Percentiles rank a stretch among this genome's conserved stretches.
phyloP scores from a whole-genome alignment of 1,140 invertebrate genomes.

The Trypoxylus dichotomus region DNA sequence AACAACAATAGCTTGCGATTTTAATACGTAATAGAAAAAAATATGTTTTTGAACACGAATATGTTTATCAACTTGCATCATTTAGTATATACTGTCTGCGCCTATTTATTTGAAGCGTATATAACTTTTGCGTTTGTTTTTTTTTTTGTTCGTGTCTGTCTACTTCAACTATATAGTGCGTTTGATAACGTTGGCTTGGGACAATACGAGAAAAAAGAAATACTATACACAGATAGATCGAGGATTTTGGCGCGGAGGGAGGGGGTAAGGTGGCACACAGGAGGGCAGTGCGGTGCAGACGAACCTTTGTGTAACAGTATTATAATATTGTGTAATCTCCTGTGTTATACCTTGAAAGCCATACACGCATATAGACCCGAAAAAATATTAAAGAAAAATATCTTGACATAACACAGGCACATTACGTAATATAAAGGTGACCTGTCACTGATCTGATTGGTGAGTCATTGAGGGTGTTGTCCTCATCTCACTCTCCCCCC shows the following conservation, averaged over 20 bases:
- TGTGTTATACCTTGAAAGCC: neutral
- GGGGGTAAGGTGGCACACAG: neutral
- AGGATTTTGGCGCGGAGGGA: neutral
- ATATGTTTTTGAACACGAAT: neutral
- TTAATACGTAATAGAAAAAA: neutral
- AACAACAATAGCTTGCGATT: neutral
- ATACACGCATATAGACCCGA: neutral
- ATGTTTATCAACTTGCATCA: neutral
- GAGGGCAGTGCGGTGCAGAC: neutral
- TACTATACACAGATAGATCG: neutral
- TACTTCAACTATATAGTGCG: neutral
- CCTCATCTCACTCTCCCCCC: constrained; percentile 46
- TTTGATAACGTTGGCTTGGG: neutral
- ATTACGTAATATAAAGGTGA: constrained; percentile 53
- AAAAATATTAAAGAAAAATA: constrained; percentile 10
- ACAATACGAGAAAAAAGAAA: neutral
- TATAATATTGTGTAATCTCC: neutral
- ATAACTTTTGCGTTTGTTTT: constrained; percentile 15
- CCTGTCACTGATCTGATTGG: constrained; percentile 52
- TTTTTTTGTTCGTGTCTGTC: constrained; percentile 12
- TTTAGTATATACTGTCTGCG: neutral
- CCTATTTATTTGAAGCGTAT: constrained; percentile 14
- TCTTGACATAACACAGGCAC: constrained; percentile 35
- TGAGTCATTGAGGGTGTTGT: constrained; percentile 55
- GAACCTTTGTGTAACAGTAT: neutral